Conservation (phyloP, 53 echinoderm and acorn worm species). For the Glandiceps talaboti region DNA sequence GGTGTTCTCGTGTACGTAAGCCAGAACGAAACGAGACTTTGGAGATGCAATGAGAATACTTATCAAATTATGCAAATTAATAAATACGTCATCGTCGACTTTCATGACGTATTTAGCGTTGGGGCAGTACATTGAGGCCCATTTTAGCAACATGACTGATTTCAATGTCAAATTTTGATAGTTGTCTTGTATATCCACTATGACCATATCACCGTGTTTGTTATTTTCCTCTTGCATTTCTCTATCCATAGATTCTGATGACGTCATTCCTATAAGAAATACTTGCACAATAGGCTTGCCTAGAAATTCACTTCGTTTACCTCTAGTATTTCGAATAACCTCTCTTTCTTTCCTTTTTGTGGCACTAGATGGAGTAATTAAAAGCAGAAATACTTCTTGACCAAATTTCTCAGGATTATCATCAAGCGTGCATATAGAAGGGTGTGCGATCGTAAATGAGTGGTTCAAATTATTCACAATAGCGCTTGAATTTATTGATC, state of each 20-base stretch:
- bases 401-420: background rate
- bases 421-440: background rate
- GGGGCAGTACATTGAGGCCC: constrained; percentile 51
- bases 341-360: background rate
- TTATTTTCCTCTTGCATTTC: constrained; percentile 10
- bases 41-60: background rate
- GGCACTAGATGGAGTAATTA: background rate
- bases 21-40: background rate
- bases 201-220: constrained; percentile 37
- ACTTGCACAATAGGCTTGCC: background rate
- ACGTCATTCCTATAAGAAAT: background rate
- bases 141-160: constrained; percentile 69
- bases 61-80: constrained; percentile 15
- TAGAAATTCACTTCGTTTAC: background rate
- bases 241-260: background rate
- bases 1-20: constrained; percentile 11
- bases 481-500: background rate
- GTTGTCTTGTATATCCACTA: constrained; percentile 44
- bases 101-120: constrained; percentile 70
- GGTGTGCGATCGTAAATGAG: background rate
- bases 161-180: constrained; percentile 65
- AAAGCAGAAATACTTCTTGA: background rate
- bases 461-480: background rate
- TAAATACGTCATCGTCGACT: constrained; percentile 60
- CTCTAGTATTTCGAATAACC: background rate